Base-by-base conservation (phyloP, 2,797 vertebrate genomes). In the Pitangus sulphuratus region DNA sequence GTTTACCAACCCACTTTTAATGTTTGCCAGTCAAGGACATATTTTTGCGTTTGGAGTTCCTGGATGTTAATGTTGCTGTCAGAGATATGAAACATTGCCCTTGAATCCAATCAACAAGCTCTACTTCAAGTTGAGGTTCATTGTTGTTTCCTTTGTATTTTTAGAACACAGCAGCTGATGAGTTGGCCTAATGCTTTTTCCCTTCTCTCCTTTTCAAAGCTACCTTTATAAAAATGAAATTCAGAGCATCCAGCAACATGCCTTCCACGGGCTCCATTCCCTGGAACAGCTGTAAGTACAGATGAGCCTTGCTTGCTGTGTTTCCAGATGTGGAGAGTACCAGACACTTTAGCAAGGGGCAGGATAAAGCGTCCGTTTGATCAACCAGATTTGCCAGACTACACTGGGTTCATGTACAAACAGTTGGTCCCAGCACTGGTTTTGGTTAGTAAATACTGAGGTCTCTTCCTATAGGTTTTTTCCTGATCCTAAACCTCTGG, bases 211-310 rank as follows among this genome's bases (percentile, higher is more conserved):
- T 70, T 58, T 92, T 86, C 40, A 84, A 93, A 98, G 98, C 91
- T 98, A 98, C 90, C 97, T 98, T 31, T 98, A 98, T 39, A 98
- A 98, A 95, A 98, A 98, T 0, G 97, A 98, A 70, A 98, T 98
- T 19, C 97, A 97, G 87, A 98, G 76, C 60, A 97, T 98, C 90
- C 97, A 98, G 85, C 92, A 94, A 51, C 96, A 96, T 4, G 97
- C 97, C 10, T 98, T 98, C 92, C 54, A 62, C 0, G 97, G 98
- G 13, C 96, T 98, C 0, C 93, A 1, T 13, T 98, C 98, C 24
- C 94, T 98, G 96, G 98, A 98, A 53, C 98, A 98, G 95, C 97
- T 98, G 98, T 98, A 72, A 98, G 98, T 98, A 95, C 83, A 53
- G 54, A 69, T 1, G 3, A 53, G 24, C 62, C 33, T 30, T 66